These are phyloP conservation scores for Lymantria monacha DNA, from an alignment of 2,888 invertebrate genomes.

Conservation along the genomic window DNA sequence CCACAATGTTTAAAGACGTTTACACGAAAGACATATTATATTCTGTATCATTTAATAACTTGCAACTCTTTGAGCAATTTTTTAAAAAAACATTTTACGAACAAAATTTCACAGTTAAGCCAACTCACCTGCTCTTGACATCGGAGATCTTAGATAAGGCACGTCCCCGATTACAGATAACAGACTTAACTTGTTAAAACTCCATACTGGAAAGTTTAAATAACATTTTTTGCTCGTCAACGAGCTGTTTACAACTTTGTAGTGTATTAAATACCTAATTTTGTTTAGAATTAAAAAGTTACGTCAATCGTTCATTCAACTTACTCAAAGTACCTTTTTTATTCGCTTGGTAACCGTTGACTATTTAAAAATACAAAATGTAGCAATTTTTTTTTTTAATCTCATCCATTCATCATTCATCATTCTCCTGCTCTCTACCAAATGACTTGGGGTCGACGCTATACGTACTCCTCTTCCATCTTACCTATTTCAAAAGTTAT, in stretches of 20 bases:
- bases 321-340: too few relatives aligned
- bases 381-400: too few relatives aligned
- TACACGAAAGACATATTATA: neutral
- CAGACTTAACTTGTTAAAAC: constrained; percentile 3
- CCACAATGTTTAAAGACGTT: too few relatives aligned
- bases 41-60: neutral
- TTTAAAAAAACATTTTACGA: neutral
- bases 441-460: too few relatives aligned
- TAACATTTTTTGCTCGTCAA: neutral
- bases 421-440: too few relatives aligned
- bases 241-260: neutral
- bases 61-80: neutral
- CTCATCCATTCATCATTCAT: too few relatives aligned
- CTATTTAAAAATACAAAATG: too few relatives aligned
- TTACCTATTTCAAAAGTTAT: too few relatives aligned
- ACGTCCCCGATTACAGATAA: constrained; percentile 1
- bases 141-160: constrained; percentile 2
- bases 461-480: too few relatives aligned
- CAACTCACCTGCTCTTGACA: constrained; percentile 4
- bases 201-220: neutral
- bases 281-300: neutral
- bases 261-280: neutral
- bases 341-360: too few relatives aligned
- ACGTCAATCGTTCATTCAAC: too few relatives aligned
- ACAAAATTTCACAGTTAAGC: constrained; percentile 1